Percentiles rank a stretch among this genome's conserved stretches.
phyloP scores from a whole-genome alignment of 2,797 vertebrate genomes.

The Helostoma temminkii region DNA sequence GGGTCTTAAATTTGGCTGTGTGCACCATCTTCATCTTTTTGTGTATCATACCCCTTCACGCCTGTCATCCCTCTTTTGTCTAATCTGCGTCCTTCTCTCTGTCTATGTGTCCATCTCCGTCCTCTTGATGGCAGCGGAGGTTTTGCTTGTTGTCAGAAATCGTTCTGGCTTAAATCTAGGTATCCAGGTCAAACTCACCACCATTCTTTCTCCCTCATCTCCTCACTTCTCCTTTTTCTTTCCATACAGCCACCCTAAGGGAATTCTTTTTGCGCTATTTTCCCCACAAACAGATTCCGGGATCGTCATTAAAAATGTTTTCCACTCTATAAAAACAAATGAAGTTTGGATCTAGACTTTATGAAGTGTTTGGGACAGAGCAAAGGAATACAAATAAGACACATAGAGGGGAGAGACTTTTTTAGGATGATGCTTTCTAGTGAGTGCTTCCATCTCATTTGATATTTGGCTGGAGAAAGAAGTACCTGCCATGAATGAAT shows the following conservation, averaged over 20 bases:
- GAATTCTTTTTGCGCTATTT: constrained; percentile 47
- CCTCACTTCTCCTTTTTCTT: constrained; percentile 25
- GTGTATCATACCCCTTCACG: constrained; percentile 52
- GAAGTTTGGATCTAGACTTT: constrained; percentile 31
- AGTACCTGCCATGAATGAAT: constrained; percentile 60
- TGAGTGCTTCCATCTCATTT: constrained; percentile 43
- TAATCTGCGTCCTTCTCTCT: constrained; percentile 34
- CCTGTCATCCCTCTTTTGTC: constrained; percentile 46
- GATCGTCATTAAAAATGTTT: constrained; percentile 60
- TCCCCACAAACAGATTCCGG: constrained; percentile 47
- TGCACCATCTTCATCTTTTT: constrained; percentile 28
- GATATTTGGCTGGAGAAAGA: constrained; percentile 63
- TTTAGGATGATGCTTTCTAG: constrained; percentile 38
- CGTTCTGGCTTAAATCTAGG: constrained; percentile 22
- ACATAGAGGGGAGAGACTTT: background rate
- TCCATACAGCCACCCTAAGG: constrained; percentile 27
- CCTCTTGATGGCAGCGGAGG: constrained; percentile 4
- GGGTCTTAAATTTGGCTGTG: constrained; percentile 16
- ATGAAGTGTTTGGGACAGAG: constrained; percentile 18
- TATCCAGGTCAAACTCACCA: constrained; percentile 19
- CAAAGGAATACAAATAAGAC: constrained; percentile 13
- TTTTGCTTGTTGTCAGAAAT: constrained; percentile 31
- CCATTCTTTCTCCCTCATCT: background rate
- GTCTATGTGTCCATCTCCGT: background rate
- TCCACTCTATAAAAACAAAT: constrained; percentile 60